phyloP scores from a whole-genome alignment of 1,140 invertebrate genomes.

The Heliconius hermathena region DNA sequence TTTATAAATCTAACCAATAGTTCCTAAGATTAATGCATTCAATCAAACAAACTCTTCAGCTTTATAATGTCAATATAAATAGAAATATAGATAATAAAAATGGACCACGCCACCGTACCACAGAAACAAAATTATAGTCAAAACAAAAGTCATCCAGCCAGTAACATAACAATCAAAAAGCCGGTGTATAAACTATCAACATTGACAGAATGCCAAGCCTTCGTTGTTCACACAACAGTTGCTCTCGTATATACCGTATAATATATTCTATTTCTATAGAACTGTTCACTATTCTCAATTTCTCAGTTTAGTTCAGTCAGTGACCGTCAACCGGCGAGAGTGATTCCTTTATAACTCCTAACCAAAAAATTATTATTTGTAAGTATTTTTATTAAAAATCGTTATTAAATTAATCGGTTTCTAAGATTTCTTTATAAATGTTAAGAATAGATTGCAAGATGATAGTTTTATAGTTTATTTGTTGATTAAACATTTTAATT shows the following conservation, averaged over 20 bases:
- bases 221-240: not conserved
- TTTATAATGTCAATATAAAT: too few species aligned
- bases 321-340: not conserved
- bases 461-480: not conserved
- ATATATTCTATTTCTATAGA: not conserved
- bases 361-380: not conserved
- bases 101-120: too few species aligned
- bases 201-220: not conserved
- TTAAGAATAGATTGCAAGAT: not conserved
- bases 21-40: too few species aligned
- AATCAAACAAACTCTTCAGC: too few species aligned
- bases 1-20: too few species aligned
- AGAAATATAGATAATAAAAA: too few species aligned
- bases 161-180: too few species aligned
- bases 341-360: not conserved
- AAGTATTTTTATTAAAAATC: not conserved
- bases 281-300: not conserved
- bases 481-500: not conserved
- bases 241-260: not conserved
- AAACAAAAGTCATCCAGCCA: too few species aligned
- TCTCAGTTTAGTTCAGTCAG: not conserved
- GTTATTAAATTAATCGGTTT: not conserved
- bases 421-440: not conserved
- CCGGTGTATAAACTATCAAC: too few species aligned
- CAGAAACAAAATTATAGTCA: too few species aligned